Conservation (phyloP, 2,113 vertebrate species). For the Promerops cafer region DNA sequence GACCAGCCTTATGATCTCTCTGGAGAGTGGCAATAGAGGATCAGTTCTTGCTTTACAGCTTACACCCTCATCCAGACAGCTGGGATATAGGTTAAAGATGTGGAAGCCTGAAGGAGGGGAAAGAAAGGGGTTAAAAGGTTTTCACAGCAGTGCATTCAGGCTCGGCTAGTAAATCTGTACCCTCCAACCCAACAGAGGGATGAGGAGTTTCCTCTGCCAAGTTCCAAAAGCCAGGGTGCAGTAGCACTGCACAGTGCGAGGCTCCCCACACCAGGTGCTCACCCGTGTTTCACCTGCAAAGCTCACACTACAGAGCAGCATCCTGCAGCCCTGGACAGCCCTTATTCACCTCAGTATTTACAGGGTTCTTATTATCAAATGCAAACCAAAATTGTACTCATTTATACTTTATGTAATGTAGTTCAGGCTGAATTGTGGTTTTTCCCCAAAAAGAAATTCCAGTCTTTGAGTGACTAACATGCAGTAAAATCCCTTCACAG, state of each 20-base stretch:
- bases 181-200: background rate
- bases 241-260: background rate
- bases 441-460: background rate
- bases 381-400: background rate
- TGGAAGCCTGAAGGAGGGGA: background rate
- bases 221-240: background rate
- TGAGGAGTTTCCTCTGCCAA: background rate
- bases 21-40: background rate
- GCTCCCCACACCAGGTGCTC: background rate
- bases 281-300: background rate
- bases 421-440: background rate
- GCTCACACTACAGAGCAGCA: background rate
- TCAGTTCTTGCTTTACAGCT: background rate
- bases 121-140: background rate
- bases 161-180: background rate
- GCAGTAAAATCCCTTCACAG: background rate
- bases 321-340: rapidly evolving
- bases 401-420: background rate
- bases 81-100: background rate
- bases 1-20: background rate
- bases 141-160: background rate
- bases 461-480: background rate
- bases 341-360: background rate
- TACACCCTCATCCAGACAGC: background rate
- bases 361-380: background rate